A percentile compares a stretch with the other conserved stretches of the same genome.
phyloP scores from a whole-genome alignment of 1,140 invertebrate species.

The Lordiphosa collinella region DNA sequence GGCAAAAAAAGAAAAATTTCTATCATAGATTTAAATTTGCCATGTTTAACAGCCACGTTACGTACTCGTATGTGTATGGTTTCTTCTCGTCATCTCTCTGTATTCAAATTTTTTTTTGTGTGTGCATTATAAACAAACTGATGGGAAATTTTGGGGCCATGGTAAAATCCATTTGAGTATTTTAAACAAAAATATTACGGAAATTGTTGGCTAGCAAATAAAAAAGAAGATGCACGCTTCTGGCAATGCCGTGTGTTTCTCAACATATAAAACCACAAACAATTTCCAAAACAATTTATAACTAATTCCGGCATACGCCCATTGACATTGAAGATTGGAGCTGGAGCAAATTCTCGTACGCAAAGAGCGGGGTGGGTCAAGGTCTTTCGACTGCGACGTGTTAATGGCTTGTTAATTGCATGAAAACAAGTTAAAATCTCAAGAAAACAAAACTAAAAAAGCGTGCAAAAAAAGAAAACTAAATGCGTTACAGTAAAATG shows the following conservation, averaged over 20 bases:
- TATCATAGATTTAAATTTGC: no score
- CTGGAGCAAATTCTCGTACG: no score
- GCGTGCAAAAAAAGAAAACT: conserved; percentile 14
- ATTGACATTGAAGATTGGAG: conserved; percentile 7
- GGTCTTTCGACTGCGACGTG: conserved; percentile 47
- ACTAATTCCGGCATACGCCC: conserved; percentile 13
- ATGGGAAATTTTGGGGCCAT: conserved; percentile 40
- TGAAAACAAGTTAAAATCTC: conserved; percentile 21
- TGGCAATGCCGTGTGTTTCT: not conserved
- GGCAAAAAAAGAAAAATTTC: no score
- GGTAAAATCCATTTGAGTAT: conserved; percentile 23
- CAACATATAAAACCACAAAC: not conserved
- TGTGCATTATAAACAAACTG: conserved; percentile 32
- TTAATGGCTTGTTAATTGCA: conserved; percentile 55
- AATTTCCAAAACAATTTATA: conserved; percentile 11
- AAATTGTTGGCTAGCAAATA: conserved; percentile 14
- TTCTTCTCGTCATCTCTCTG: no score
- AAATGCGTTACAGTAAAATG: conserved; percentile 6
- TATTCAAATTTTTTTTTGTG: not conserved
- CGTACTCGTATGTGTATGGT: no score
- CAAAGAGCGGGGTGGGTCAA: conserved; percentile 39
- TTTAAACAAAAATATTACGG: conserved; percentile 24
- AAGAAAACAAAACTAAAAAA: conserved; percentile 23
- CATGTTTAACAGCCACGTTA: no score
- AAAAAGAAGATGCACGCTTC: conserved; percentile 21